These are phyloP conservation scores for Epinotia brunnichana DNA, from an alignment of 2,888 invertebrate species.

Conservation along the genomic window DNA sequence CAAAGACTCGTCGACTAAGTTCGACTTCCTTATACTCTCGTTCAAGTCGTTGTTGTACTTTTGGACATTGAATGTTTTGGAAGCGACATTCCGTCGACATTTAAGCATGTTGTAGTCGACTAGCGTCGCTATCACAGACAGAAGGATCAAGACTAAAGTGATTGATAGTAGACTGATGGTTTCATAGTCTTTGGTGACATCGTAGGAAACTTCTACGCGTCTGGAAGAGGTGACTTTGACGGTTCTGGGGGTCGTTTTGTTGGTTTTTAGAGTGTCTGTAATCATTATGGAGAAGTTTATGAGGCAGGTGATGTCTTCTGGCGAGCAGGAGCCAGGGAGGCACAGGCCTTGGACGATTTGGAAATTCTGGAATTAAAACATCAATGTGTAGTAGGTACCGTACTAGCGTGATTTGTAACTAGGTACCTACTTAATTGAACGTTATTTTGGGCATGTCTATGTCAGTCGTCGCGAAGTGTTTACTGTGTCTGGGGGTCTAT, in stretches of 20 bases:
- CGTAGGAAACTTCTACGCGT: constrained; percentile 60
- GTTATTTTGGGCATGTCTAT: no score
- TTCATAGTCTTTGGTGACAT: constrained; percentile 61
- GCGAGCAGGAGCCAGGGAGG: constrained; percentile 74
- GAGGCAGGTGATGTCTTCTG: constrained; percentile 72
- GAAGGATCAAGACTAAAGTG: constrained; percentile 59
- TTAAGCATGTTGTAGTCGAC: constrained; percentile 72
- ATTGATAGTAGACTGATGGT: constrained; percentile 64
- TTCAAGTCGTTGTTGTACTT: constrained; percentile 59
- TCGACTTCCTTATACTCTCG: constrained; percentile 50
- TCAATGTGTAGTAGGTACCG: background rate
- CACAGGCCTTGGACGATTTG: constrained; percentile 75
- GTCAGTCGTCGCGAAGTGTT: no score
- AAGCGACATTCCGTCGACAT: constrained; percentile 60
- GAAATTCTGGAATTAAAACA: constrained; percentile 64
- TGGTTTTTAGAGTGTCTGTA: constrained; percentile 70
- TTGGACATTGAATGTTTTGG: constrained; percentile 71
- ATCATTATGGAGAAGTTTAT: constrained; percentile 78
- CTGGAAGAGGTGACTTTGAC: constrained; percentile 64
- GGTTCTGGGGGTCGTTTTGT: constrained; percentile 66
- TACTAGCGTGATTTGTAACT: background rate
- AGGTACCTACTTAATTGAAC: no score
- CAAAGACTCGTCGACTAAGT: constrained; percentile 51
- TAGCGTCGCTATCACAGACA: constrained; percentile 72
- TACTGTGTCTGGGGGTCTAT: no score